A percentile compares a stretch with the other conserved stretches of the same genome.
These are phyloP conservation scores for Bujurquina vittata DNA, from an alignment of 2,113 vertebrate species.

Conservation along the genomic window DNA sequence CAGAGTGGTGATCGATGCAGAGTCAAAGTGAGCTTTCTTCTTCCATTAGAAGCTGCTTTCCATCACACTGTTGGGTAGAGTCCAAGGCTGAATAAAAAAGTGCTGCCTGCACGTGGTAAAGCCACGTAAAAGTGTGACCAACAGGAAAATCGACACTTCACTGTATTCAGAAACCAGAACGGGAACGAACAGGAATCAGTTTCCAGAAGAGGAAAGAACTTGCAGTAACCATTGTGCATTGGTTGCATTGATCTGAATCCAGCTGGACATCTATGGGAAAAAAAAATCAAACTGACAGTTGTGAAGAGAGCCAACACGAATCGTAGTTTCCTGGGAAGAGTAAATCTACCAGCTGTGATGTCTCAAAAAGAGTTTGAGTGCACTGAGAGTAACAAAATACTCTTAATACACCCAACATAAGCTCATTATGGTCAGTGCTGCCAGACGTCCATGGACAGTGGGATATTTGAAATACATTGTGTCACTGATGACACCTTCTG, in stretches of 20 bases:
- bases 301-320: background rate
- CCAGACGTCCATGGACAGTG: no score
- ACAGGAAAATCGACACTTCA: background rate
- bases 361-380: background rate
- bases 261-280: background rate
- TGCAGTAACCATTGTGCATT: background rate
- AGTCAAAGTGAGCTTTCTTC: conserved; percentile 70
- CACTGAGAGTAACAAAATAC: background rate
- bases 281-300: background rate
- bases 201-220: background rate
- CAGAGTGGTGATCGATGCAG: conserved; percentile 70
- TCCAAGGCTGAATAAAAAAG: background rate
- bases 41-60: conserved; percentile 59
- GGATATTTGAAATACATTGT: no score
- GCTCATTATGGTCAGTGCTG: no score
- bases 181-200: no score
- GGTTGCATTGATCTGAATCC: background rate
- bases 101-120: background rate
- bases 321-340: background rate
- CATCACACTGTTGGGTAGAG: conserved; percentile 37
- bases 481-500: no score
- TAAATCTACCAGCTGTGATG: background rate
- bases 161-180: background rate
- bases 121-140: background rate
- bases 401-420: no score